Conservation (phyloP, 2,888 invertebrate species). For the Drosophila atripex region DNA sequence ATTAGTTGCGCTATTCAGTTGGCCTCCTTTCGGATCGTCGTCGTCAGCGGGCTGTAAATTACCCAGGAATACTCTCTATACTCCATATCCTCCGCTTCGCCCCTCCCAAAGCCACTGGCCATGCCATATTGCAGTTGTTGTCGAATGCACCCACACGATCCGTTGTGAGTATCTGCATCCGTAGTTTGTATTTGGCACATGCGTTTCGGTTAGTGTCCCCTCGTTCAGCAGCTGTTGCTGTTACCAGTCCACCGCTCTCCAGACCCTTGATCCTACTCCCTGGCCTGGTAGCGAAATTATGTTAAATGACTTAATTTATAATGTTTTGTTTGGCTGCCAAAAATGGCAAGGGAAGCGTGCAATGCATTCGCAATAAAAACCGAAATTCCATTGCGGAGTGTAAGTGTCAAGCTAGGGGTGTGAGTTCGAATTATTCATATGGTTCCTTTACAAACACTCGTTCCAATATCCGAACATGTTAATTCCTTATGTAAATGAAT, state of each 20-base stretch:
- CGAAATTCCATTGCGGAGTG: slow-evolving; percentile 41
- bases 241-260: slow-evolving; percentile 29
- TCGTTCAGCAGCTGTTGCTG: slow-evolving; percentile 73
- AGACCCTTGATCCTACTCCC: slow-evolving; percentile 23
- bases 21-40: slow-evolving; percentile 31
- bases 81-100: slow-evolving; percentile 6
- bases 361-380: slow-evolving; percentile 60
- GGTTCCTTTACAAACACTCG: background rate
- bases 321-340: slow-evolving; percentile 69
- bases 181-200: slow-evolving; percentile 66
- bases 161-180: slow-evolving; percentile 39
- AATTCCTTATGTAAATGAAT: slow-evolving; percentile 27
- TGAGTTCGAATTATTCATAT: slow-evolving; percentile 19
- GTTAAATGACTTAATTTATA: slow-evolving; percentile 78
- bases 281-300: slow-evolving; percentile 77
- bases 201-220: slow-evolving; percentile 61
- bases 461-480: slow-evolving; percentile 16
- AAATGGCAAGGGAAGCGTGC: slow-evolving; percentile 41
- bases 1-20: slow-evolving; percentile 78
- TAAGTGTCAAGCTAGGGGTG: slow-evolving; percentile 39
- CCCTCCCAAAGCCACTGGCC: too few species aligned
- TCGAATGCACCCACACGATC: slow-evolving; percentile 75
- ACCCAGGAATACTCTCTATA: slow-evolving; percentile 23
- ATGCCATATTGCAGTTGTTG: slow-evolving; percentile 54
- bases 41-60: slow-evolving; percentile 56